Base-by-base conservation (phyloP, 2,888 invertebrate genomes). In the Cyrtodaria siliqua region DNA sequence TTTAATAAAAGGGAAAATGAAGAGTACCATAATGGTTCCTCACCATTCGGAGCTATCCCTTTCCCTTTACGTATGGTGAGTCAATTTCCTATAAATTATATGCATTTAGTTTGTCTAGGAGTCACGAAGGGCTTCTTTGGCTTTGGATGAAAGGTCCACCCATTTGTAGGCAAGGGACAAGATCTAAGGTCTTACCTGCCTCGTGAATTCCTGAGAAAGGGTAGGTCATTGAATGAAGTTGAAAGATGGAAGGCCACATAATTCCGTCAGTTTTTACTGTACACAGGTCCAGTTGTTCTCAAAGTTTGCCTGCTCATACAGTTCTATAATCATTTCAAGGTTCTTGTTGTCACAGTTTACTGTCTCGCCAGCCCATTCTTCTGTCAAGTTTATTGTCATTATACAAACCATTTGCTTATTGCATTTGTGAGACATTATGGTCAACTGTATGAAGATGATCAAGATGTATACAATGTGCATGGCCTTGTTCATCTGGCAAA, bases 401-500 rank as follows among this genome's bases (percentile, higher is more conserved):
- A 33, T 33, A 12, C 33, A 12, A 4, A 12, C 4, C 33, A 33
- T 4, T 33, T 33, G 4, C 33, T 26, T 80, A 85, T 56, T 71
- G 66, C 57, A 29, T 52, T 18, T 86, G 75, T 81, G 83, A 86
- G 55, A 79, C 38, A 71, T 85, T 52, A 55, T 12, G 12, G 33
- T 33, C 6, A 33, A 12, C 12, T 91, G 40, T 93, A 92, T 86
- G 91, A 90, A 9, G 70, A 83, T 68, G 86, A 91, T 53, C 83
- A 81, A 67, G 66, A 92, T 4, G 85, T 86, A 9, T 82, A 91
- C 72, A 93, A 93, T 85, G 83, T 93, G 16, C 92, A 93, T 81
- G 85, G 86, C 56, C 75, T 93, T 18, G 67, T 87, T 23, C 92
- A 93, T 81, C 57, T 93, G 44, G 85, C 90, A 18, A 85, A 33